A percentile compares a stretch with the other conserved stretches of the same genome.
Evolutionary conservation across 1,140 invertebrate genomes (phyloP).

Genomic region (Anthonomus grandis): DNA sequence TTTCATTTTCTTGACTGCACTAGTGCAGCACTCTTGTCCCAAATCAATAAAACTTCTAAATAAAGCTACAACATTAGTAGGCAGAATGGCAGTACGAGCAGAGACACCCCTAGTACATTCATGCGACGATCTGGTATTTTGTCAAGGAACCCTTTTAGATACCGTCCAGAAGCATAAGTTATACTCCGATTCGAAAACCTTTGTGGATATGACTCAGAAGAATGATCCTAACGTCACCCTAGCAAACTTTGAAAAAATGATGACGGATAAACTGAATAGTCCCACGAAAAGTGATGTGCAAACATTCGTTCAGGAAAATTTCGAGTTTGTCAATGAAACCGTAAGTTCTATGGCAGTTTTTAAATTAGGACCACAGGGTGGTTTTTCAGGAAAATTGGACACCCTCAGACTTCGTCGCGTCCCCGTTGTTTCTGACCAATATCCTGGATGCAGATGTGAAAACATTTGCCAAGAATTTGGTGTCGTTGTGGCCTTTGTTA

Average conservation of each 20-base stretch:
- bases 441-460: slow-evolving; percentile 61
- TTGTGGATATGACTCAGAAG: slow-evolving; percentile 81
- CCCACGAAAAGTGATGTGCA: slow-evolving; percentile 56
- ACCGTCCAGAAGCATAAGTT: slow-evolving; percentile 70
- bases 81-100: background rate
- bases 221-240: slow-evolving; percentile 59
- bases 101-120: slow-evolving; percentile 17
- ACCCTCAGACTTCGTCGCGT: slow-evolving; percentile 62
- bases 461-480: slow-evolving; percentile 57
- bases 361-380: background rate
- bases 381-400: slow-evolving; percentile 52
- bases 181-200: slow-evolving; percentile 80
- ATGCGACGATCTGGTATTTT: slow-evolving; percentile 66
- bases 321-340: slow-evolving; percentile 31
- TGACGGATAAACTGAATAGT: slow-evolving; percentile 56
- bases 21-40: too few relatives aligned
- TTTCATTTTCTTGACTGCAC: too few relatives aligned
- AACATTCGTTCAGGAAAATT: slow-evolving; percentile 57
- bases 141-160: slow-evolving; percentile 70
- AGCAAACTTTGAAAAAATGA: slow-evolving; percentile 59
- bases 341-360: slow-evolving; percentile 10
- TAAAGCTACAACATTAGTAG: background rate
- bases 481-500: slow-evolving; percentile 69
- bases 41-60: background rate
- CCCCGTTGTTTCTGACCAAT: slow-evolving; percentile 59